A percentile compares a stretch with the other conserved stretches of the same genome.
Conservation (phyloP, 2,113 vertebrate genomes). For the Heterotilapia buettikoferi region DNA sequence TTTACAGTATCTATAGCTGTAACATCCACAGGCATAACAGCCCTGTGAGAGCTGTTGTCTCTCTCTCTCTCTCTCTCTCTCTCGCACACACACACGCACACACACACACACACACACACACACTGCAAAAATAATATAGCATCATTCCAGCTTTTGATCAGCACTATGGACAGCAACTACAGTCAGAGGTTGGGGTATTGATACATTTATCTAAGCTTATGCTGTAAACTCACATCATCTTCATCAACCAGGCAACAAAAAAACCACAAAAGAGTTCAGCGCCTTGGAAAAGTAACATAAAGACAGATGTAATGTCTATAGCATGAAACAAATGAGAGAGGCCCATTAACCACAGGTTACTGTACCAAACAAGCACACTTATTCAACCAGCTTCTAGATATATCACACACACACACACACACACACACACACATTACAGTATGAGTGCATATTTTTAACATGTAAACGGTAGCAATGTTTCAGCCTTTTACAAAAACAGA, state of each 20-base stretch:
- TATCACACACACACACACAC: neutral
- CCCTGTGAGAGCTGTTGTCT: neutral
- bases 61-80: neutral
- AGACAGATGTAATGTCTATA: neutral
- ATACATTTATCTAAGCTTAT: neutral
- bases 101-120: neutral
- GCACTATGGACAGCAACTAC: neutral
- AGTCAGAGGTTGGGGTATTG: neutral
- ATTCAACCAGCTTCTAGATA: neutral
- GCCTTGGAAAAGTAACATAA: neutral
- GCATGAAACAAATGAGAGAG: neutral
- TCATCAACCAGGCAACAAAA: neutral
- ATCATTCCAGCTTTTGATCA: neutral
- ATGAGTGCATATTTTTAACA: neutral
- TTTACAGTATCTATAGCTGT: neutral
- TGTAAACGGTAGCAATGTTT: neutral
- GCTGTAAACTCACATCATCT: neutral
- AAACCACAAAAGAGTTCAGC: neutral
- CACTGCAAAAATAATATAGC: neutral
- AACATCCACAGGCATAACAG: neutral
- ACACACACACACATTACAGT: neutral
- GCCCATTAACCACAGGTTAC: neutral
- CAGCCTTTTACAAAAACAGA: neutral
- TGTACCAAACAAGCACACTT: neutral
- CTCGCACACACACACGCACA: fast-evolving